These are phyloP conservation scores for Syrista parreyssii DNA, from an alignment of 2,888 invertebrate species.

Conservation along the genomic window DNA sequence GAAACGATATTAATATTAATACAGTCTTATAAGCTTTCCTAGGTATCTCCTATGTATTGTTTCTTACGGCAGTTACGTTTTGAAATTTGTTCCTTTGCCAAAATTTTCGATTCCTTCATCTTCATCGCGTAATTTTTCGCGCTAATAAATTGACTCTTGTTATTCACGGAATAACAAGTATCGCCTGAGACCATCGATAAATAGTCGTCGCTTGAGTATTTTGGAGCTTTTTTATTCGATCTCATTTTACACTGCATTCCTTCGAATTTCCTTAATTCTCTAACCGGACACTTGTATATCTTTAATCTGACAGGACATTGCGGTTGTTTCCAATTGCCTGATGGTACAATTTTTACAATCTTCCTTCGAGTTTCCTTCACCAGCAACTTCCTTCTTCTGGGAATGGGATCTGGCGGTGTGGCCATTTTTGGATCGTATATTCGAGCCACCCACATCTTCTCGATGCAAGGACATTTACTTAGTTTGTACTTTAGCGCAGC, in stretches of 20 bases:
- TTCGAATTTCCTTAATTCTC: background rate
- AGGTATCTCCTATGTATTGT: background rate
- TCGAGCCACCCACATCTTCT: constrained; percentile 23
- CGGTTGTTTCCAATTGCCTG: constrained; percentile 39
- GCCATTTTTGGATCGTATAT: constrained; percentile 1
- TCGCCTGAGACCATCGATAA: background rate
- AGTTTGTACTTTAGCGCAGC: constrained; percentile 38
- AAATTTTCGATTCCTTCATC: constrained; percentile 27
- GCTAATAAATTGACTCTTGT: constrained; percentile 4
- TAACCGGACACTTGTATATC: constrained; percentile 30
- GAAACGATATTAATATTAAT: background rate
- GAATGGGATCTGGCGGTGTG: constrained; percentile 21
- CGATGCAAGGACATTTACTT: constrained; percentile 34
- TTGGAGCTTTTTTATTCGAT: background rate
- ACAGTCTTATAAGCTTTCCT: background rate
- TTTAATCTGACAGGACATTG: constrained; percentile 33
- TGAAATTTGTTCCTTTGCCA: constrained; percentile 6
- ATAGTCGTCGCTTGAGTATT: background rate
- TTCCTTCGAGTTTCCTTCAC: background rate
- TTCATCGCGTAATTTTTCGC: constrained; percentile 30
- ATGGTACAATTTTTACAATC: constrained; percentile 1
- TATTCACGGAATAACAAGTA: background rate
- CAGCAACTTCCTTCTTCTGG: background rate
- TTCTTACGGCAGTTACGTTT: background rate
- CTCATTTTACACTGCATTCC: too few species aligned